Conservation (phyloP, 2,113 vertebrate genomes). For the Strix aluco region DNA sequence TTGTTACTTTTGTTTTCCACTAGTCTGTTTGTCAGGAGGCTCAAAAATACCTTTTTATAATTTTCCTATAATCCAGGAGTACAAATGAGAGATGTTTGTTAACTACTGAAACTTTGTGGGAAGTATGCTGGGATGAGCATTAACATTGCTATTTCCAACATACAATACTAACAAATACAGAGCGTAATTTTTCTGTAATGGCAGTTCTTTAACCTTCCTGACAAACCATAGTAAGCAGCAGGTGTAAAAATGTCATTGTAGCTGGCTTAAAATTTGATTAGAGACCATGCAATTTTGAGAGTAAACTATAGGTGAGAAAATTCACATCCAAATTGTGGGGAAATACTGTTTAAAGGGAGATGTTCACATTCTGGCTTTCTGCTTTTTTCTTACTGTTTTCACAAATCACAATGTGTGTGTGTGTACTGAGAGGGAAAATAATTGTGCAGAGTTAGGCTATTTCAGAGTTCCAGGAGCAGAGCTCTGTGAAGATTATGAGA, state of each 20-base stretch:
- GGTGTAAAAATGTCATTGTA: not conserved
- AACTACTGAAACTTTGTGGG: not conserved
- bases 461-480: not conserved
- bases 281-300: not conserved
- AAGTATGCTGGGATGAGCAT: not conserved
- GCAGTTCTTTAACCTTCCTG: conserved; percentile 12
- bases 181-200: conserved; percentile 11
- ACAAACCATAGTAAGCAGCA: not conserved
- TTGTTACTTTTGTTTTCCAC: conserved; percentile 13
- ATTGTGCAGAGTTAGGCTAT: not conserved
- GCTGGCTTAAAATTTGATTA: conserved; percentile 20
- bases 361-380: not conserved
- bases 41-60: not conserved
- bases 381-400: not conserved
- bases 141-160: not conserved
- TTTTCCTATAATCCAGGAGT: not conserved
- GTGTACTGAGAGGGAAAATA: not conserved
- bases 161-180: conserved; percentile 5
- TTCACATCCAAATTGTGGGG: not conserved
- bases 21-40: not conserved
- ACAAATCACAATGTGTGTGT: not conserved
- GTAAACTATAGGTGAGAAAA: not conserved
- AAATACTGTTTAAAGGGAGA: not conserved
- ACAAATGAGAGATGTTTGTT: not conserved
- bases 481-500: not conserved